phyloP scores from a whole-genome alignment of 2,113 vertebrate genomes.

The Cranoglanis bouderius region DNA sequence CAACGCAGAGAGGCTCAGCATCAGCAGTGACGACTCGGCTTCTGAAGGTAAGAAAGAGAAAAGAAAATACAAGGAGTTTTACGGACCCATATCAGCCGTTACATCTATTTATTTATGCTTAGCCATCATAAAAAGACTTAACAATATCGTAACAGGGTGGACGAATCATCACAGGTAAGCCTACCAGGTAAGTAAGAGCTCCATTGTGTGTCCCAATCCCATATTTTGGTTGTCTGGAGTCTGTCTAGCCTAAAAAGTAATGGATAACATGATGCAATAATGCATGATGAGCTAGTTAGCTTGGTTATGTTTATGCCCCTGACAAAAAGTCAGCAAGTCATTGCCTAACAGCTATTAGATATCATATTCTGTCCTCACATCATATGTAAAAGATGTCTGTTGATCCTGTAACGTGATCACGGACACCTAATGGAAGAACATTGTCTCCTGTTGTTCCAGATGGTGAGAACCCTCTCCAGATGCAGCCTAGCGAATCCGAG shows the following conservation, averaged over 20 bases:
- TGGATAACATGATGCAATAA: not conserved
- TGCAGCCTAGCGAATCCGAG: slow-evolving; percentile 77
- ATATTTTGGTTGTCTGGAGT: not conserved
- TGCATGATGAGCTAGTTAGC: not conserved
- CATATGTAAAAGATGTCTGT: not conserved
- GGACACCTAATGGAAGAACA: slow-evolving; percentile 28
- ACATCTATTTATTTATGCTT: not conserved
- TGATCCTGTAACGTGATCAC: not conserved
- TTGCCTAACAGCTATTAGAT: not conserved
- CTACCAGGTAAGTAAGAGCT: not conserved
- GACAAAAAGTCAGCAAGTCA: not conserved
- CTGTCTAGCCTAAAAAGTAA: not conserved
- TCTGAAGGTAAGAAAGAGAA: slow-evolving; percentile 79
- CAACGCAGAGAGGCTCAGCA: slow-evolving; percentile 86
- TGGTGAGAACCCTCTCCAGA: slow-evolving; percentile 83
- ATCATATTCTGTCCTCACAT: not conserved
- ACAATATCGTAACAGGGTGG: not conserved
- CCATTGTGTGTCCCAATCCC: not conserved
- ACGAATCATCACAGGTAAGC: not conserved
- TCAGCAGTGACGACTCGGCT: slow-evolving; percentile 90
- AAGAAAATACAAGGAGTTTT: not conserved
- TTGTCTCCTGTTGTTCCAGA: slow-evolving; percentile 68
- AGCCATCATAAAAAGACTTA: not conserved
- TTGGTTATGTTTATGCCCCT: not conserved
- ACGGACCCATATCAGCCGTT: not conserved